Conservation (phyloP, 1,140 invertebrate genomes). For the Bombus confusus region DNA sequence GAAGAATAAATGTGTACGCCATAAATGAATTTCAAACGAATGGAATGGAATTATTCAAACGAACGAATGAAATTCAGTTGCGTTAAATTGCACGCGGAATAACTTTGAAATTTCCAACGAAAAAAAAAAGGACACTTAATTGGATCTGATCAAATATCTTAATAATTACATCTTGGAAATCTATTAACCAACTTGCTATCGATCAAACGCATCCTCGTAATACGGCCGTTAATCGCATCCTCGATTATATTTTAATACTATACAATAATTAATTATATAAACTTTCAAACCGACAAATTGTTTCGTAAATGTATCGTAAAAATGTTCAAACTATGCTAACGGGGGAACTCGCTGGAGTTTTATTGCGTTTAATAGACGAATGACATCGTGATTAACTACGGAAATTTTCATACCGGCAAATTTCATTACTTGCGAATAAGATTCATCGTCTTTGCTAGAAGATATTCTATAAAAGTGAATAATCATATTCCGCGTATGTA, state of each 20-base stretch:
- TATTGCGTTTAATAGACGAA: too few relatives aligned
- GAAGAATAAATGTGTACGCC: background rate
- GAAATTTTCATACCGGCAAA: too few relatives aligned
- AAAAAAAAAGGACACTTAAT: background rate
- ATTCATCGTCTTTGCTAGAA: background rate
- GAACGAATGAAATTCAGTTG: background rate
- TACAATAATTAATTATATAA: too few relatives aligned
- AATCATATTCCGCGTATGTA: background rate
- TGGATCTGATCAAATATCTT: background rate
- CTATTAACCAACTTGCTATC: background rate
- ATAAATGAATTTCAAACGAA: background rate
- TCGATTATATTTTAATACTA: background rate
- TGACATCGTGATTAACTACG: too few relatives aligned
- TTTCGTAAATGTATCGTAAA: background rate
- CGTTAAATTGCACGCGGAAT: background rate
- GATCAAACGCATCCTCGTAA: background rate
- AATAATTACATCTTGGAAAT: background rate
- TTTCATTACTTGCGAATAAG: too few relatives aligned
- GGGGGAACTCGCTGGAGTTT: background rate
- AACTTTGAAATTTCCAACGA: background rate
- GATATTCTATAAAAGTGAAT: background rate
- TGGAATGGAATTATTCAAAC: background rate
- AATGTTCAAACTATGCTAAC: background rate
- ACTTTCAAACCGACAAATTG: too few relatives aligned
- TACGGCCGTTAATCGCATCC: background rate